phyloP scores from a whole-genome alignment of 2,113 vertebrate species.

The Pristiophorus japonicus region DNA sequence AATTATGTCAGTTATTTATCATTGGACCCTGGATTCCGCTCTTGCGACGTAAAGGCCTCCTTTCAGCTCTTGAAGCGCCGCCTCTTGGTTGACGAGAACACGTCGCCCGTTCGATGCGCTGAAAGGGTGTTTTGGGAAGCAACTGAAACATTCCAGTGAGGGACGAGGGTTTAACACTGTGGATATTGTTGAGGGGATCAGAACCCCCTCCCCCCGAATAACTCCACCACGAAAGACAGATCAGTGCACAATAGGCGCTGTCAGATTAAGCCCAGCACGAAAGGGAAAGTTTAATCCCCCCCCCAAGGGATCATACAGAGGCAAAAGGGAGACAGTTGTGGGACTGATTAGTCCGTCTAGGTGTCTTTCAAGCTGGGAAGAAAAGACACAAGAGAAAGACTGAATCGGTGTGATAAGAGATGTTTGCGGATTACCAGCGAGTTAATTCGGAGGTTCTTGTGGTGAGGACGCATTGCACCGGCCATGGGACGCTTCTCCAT shows the following conservation, averaged over 20 bases:
- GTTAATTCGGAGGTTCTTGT: background rate
- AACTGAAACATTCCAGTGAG: background rate
- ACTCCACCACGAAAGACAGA: background rate
- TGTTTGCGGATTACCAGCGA: background rate
- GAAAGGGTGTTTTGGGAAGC: background rate
- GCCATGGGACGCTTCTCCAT: background rate
- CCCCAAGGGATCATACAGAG: background rate
- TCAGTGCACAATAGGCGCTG: background rate
- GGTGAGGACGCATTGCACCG: background rate
- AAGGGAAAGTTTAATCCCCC: slow-evolving; percentile 1
- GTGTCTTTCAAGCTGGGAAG: slow-evolving; percentile 8
- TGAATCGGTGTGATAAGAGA: background rate
- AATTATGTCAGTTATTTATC: background rate
- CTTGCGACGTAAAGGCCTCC: background rate
- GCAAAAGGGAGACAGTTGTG: background rate
- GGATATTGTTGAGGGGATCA: background rate
- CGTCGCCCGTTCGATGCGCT: background rate
- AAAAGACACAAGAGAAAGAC: background rate
- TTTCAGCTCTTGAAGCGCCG: background rate
- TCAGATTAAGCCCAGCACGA: background rate
- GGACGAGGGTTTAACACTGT: background rate
- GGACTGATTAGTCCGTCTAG: background rate
- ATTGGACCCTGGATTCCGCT: background rate
- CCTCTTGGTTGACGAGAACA: background rate
- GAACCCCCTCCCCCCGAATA: background rate